Evolutionary conservation across 2,113 vertebrate species (phyloP).

Genomic region (Carollia perspicillata): DNA sequence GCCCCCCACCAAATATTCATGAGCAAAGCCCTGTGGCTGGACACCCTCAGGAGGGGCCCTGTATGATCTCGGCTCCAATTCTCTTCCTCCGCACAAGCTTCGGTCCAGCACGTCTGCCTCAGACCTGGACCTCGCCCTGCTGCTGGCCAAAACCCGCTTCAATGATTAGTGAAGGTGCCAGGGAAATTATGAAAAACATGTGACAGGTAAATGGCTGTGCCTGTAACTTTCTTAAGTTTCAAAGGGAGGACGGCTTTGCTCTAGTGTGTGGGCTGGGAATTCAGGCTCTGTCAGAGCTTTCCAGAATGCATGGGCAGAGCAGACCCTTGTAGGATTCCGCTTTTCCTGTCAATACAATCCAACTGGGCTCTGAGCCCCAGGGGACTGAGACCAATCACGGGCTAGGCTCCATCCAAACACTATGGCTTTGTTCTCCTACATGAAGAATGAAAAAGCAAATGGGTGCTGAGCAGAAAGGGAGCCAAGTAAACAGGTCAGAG

Average conservation of each 20-base stretch:
- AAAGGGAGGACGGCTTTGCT: constrained; percentile 51
- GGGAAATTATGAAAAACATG: constrained; percentile 67
- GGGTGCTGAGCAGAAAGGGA: constrained; percentile 21
- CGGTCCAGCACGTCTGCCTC: fast-evolving
- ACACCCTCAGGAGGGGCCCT: not conserved
- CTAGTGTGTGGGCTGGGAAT: constrained; percentile 24
- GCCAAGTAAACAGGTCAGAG: not conserved
- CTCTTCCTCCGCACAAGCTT: not conserved
- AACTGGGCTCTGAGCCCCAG: not conserved
- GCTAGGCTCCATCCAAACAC: not conserved
- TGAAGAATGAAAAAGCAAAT: not conserved
- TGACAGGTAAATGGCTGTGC: constrained; percentile 58
- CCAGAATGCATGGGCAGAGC: constrained; percentile 5
- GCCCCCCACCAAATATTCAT: not conserved
- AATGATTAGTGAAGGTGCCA: constrained; percentile 47
- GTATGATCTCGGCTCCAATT: not conserved
- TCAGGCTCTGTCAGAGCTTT: constrained; percentile 45
- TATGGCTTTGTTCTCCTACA: not conserved
- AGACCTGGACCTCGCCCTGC: not conserved
- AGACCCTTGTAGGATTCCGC: not conserved
- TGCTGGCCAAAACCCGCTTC: not conserved
- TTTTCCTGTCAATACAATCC: not conserved
- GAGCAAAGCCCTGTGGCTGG: not conserved
- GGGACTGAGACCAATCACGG: not conserved
- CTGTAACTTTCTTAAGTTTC: constrained; percentile 69